Base-by-base conservation (phyloP, 2,113 vertebrate species). In the Asarcornis scutulata region DNA sequence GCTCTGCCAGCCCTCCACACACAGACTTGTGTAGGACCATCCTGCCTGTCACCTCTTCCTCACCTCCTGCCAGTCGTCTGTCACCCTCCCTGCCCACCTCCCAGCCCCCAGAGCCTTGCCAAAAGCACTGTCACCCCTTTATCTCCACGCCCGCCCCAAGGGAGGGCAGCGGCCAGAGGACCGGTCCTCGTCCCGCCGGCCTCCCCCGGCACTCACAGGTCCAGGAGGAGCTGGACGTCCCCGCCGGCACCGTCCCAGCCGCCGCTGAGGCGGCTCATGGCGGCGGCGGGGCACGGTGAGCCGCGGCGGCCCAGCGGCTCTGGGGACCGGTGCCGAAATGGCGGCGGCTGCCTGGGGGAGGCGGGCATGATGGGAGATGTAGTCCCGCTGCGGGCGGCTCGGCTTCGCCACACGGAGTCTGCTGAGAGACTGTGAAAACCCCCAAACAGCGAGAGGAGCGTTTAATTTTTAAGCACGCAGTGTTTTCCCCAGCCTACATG, bases 131-230 rank as follows among this genome's bases (percentile, higher is more conserved):
- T 5, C 82, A 69, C 38, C 23, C 27, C 23, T 25, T 14, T 52
- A 46, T 13, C 48, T 22, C 50, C 23, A 11, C 46, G 20, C 46
- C 46, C 46, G 9, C 46, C 46, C 46, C 20, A 20, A 22, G 46
- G 46, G 46, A 48, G 46, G 20, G 46, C 38, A 7, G 50, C 34
- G 42, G 23, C 4, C 91, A 38, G 34, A 34, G 38, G 31, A 5
- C 69, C 31, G 63, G 46, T 31, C 66, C 83, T 1, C 29, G 23
- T 12, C 46, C 29, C 31, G 7, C 29, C 38, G 50, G 38, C 4
- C 29, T 17, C 40, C 46, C 53, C 38, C 22, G n/a, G 52, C 94
- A 97, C 97, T 97, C 96, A 97, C 97, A 96, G 80, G 72, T 97
- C 97, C 56, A 97, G 75, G 53, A 97, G 97, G 21, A 92, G 80